These are phyloP conservation scores for Gisinianus flammeolus DNA, from an alignment of 2,888 invertebrate species.

Conservation along the genomic window DNA sequence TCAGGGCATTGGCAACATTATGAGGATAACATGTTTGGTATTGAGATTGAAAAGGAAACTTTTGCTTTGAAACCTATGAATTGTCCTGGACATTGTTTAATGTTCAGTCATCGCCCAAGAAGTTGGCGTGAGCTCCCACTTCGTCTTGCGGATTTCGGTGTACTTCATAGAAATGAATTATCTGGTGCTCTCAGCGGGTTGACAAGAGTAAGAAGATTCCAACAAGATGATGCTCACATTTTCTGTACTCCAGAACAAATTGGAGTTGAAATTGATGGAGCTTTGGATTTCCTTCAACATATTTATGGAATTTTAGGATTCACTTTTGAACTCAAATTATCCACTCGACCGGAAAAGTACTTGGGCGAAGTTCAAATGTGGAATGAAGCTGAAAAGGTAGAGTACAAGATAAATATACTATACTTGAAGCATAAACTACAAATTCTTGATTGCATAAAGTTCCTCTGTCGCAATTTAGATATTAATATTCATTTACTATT, in stretches of 20 bases:
- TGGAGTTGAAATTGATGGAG: constrained; percentile 78
- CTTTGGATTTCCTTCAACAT: constrained; percentile 84
- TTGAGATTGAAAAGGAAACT: constrained; percentile 94
- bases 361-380: constrained; percentile 90
- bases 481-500: no score
- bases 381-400: constrained; percentile 86
- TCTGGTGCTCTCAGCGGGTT: constrained; percentile 94
- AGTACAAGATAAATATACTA: no score
- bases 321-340: constrained; percentile 87
- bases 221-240: constrained; percentile 99
- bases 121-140: constrained; percentile 97
- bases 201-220: constrained; percentile 96
- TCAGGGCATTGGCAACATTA: constrained; percentile 99
- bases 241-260: constrained; percentile 92
- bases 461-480: no score
- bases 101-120: constrained; percentile 76
- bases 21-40: constrained; percentile 94
- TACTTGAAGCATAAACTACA: no score
- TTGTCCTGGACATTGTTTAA: constrained; percentile 96
- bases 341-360: constrained; percentile 93
- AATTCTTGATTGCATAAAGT: no score
- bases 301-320: constrained; percentile 94
- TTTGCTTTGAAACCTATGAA: constrained; percentile 99
- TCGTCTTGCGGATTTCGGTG: constrained; percentile 96
- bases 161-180: constrained; percentile 92